Percentiles rank a stretch among this genome's conserved stretches.
phyloP scores from a whole-genome alignment of 2,888 invertebrate genomes.

The Emmelina monodactyla region DNA sequence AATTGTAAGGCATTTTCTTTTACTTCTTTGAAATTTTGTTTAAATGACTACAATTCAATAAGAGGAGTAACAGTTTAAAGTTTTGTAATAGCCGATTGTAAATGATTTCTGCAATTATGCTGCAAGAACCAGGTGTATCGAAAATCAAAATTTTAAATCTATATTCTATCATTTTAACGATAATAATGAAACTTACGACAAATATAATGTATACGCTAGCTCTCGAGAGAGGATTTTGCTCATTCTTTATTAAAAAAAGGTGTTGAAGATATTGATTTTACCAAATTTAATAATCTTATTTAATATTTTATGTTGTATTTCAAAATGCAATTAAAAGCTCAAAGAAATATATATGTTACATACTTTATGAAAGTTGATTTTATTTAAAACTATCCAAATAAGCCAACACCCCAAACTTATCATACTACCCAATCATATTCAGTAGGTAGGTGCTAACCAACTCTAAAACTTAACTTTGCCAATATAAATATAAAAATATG shows the following conservation, averaged over 20 bases:
- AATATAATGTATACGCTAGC: constrained; percentile 81
- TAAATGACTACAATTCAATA: neutral
- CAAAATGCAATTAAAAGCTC: constrained; percentile 86
- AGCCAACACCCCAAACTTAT: too few relatives aligned
- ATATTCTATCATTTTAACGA: constrained; percentile 69
- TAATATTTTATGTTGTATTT: constrained; percentile 85
- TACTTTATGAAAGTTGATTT: constrained; percentile 63
- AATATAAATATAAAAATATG: too few relatives aligned
- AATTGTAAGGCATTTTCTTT: constrained; percentile 1
- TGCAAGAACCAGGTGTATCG: constrained; percentile 18
- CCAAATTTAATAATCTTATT: constrained; percentile 80
- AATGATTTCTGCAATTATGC: constrained; percentile 11
- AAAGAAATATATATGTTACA: constrained; percentile 88
- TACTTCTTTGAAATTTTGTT: neutral
- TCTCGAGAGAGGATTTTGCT: constrained; percentile 70
- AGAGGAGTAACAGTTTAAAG: too few relatives aligned
- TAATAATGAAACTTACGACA: constrained; percentile 68
- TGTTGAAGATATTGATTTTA: constrained; percentile 74
- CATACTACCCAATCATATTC: too few relatives aligned
- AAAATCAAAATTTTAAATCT: constrained; percentile 41
- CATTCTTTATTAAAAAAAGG: constrained; percentile 62
- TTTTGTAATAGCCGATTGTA: too few relatives aligned
- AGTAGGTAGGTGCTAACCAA: too few relatives aligned
- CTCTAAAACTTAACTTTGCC: too few relatives aligned
- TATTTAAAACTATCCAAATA: too few relatives aligned